Evolutionary conservation across 2,797 vertebrate species (phyloP).

Genomic region (Poecilia wingei): DNA sequence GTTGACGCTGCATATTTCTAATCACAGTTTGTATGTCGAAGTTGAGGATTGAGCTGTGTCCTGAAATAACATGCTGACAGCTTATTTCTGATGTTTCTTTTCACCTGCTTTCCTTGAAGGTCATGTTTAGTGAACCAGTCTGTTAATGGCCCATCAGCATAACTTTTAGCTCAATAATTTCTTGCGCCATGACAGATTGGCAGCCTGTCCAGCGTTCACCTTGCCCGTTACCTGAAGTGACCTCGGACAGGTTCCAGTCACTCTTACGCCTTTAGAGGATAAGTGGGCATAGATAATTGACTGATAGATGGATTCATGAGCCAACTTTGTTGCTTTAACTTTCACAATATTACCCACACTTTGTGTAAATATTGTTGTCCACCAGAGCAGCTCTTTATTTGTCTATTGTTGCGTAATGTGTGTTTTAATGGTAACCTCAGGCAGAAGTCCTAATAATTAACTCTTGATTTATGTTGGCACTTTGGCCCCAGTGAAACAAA

Average conservation of each 20-base stretch:
- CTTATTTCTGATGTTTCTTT: background rate
- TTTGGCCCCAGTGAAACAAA: conserved; percentile 44
- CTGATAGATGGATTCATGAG: background rate
- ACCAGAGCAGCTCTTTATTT: conserved; percentile 8
- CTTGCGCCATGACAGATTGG: conserved; percentile 2
- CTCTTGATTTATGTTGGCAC: conserved; percentile 44
- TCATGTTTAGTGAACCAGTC: background rate
- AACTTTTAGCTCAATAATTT: conserved; percentile 1
- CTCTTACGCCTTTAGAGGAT: background rate
- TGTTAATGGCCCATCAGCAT: background rate
- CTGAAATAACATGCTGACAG: background rate
- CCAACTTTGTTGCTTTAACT: background rate
- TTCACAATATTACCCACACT: background rate
- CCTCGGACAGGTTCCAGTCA: conserved; percentile 1
- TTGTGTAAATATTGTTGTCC: background rate
- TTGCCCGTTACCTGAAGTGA: conserved; percentile 1
- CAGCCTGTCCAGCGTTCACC: conserved; percentile 11
- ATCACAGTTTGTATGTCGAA: background rate
- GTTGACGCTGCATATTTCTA: background rate
- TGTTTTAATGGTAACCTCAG: conserved; percentile 31
- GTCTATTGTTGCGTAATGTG: conserved; percentile 21
- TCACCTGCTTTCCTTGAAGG: conserved; percentile 2
- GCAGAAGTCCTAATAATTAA: conserved; percentile 39
- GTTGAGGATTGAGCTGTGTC: background rate
- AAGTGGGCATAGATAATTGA: conserved; percentile 18